Conservation (phyloP, 2,797 vertebrate genomes). For the Anguilla obscura region DNA sequence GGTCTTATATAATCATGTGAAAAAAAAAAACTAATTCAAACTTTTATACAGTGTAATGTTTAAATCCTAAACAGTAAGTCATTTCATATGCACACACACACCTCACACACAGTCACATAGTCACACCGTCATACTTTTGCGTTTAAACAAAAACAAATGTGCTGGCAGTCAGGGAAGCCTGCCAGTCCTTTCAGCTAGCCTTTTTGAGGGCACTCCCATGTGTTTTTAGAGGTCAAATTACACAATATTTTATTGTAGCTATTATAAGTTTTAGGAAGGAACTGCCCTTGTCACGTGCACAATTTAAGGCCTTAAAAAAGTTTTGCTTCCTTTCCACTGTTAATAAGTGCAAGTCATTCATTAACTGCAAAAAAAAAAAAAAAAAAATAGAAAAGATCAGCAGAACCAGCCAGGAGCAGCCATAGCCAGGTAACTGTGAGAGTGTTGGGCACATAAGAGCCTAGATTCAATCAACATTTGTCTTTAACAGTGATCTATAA, state of each 20-base stretch:
- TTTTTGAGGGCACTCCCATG: background rate
- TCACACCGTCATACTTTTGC: no score
- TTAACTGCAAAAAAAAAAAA: background rate
- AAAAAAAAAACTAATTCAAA: no score
- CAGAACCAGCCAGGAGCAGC: background rate
- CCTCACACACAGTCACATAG: no score
- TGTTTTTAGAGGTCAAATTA: background rate
- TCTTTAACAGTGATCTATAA: no score
- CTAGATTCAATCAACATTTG: no score
- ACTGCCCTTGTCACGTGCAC: background rate
- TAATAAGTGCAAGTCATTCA: background rate
- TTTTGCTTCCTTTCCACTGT: background rate
- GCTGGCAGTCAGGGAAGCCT: background rate
- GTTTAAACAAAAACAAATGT: background rate
- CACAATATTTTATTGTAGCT: background rate
- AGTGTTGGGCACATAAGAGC: no score
- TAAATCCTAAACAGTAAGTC: no score
- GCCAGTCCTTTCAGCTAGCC: background rate
- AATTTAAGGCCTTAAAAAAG: background rate
- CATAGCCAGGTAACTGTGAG: no score
- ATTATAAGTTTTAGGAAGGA: background rate
- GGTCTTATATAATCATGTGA: background rate
- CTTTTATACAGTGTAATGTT: no score
- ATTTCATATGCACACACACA: no score
- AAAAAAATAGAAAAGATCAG: background rate